Base-by-base conservation (phyloP, 2,888 invertebrate genomes). In the Temnothorax rugatulus region DNA sequence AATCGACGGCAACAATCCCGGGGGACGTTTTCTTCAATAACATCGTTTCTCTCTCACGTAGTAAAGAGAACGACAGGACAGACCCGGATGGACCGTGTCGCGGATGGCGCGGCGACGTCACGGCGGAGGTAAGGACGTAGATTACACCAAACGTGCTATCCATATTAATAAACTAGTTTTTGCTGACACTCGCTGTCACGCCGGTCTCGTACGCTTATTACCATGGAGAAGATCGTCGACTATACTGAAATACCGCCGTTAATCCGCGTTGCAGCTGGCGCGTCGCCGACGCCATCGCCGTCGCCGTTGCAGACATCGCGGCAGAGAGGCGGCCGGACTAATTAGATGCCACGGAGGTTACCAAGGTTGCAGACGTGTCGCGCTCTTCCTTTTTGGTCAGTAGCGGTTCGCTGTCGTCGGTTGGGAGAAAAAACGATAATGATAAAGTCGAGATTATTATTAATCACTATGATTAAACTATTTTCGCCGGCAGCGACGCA, bases 121-220 rank as follows among this genome's bases (percentile, higher is more conserved):
- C 38, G 52, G 25, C 47, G 59, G 5, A 47, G 44, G 34, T 69
- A 79, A 44, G 84, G 74, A 41, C 74, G 86, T 83, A 87, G 90
- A 92, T 91, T 92, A 91, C 88, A 63, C 77, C 85, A 88, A 88
- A 86, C 91, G 90, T 91, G 91, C 89, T 89, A 85, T 86, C 87
- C 92, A 90, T 92, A 90, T 92, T 92, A 91, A 91, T 92, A 92
- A 92, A 92, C 91, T 92, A 91, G 92, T 92, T 92, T 92, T 90
- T 92, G 84, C 83, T 83, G 69, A 38, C 59, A 82, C 68, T 82
- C 71, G 54, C 73, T 29, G 15, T n/a, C 44, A 57, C 21, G n/a
- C n/a, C n/a, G 38, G 71, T 87, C 64, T 64, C 81, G 85, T 88
- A 88, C 77, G 86, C 84, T 90, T 82, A 89, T 90, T 89, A 87